phyloP scores from a whole-genome alignment of 1,140 invertebrate species.

The Drosophila ironensis region DNA sequence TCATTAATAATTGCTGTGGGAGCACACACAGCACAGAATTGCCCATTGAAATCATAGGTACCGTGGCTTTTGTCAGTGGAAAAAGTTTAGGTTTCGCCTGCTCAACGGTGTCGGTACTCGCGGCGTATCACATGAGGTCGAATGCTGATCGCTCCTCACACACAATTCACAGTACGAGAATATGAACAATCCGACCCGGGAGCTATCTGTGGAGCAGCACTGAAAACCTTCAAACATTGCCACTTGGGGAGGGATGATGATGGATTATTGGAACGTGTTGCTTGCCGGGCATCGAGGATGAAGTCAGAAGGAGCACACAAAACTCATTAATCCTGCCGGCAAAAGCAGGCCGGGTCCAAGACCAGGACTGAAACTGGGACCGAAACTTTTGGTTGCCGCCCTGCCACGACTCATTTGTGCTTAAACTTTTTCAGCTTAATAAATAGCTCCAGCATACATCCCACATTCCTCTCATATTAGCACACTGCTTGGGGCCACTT shows the following conservation, averaged over 20 bases:
- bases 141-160: slow-evolving; percentile 7
- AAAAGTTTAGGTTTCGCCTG: background rate
- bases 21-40: too few species aligned
- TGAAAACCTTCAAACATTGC: slow-evolving; percentile 37
- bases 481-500: slow-evolving; percentile 15
- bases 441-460: slow-evolving; percentile 53
- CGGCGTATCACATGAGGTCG: background rate
- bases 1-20: slow-evolving; percentile 68
- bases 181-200: too few species aligned
- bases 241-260: slow-evolving; percentile 53
- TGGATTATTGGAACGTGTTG: slow-evolving; percentile 75
- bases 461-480: slow-evolving; percentile 5
- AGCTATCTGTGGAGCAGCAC: slow-evolving; percentile 31
- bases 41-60: background rate
- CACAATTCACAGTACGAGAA: too few species aligned
- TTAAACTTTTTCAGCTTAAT: slow-evolving; percentile 72
- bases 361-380: too few species aligned
- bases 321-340: slow-evolving; percentile 69
- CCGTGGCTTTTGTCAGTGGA: background rate
- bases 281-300: slow-evolving; percentile 49
- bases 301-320: slow-evolving; percentile 53
- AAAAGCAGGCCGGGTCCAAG: slow-evolving; percentile 37
- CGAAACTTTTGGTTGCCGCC: slow-evolving; percentile 27
- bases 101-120: background rate
- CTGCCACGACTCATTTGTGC: slow-evolving; percentile 73